Conservation (phyloP, 2,888 invertebrate genomes). For the Axea sp. region DNA sequence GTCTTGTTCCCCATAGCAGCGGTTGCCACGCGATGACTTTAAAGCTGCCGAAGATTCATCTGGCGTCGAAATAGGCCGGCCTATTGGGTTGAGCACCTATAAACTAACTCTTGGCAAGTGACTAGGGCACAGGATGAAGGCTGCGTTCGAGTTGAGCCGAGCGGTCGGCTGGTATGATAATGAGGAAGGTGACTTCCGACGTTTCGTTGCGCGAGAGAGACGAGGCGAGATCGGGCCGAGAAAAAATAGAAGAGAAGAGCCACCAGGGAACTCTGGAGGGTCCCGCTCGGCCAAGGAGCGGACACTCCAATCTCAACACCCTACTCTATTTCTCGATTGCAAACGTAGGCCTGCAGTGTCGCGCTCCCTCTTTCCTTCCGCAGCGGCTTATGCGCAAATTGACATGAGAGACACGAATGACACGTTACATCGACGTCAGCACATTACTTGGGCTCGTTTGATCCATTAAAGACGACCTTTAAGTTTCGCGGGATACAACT, state of each 20-base stretch:
- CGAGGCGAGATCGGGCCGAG: conserved; percentile 60
- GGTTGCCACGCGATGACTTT: conserved; percentile 72
- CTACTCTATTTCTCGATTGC: conserved; percentile 65
- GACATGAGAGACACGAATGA: conserved; percentile 72
- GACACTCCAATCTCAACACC: conserved; percentile 77
- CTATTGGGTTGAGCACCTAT: conserved; percentile 75
- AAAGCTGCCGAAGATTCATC: conserved; percentile 57
- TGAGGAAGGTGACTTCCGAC: conserved; percentile 80
- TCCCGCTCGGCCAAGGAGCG: conserved; percentile 75
- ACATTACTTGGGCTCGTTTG: conserved; percentile 63
- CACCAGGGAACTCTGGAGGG: conserved; percentile 60
- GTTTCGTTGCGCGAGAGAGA: conserved; percentile 73
- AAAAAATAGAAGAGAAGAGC: conserved; percentile 62
- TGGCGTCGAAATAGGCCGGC: conserved; percentile 55
- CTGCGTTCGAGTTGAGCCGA: conserved; percentile 75
- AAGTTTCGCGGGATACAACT: conserved; percentile 60
- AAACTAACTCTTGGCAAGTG: conserved; percentile 70
- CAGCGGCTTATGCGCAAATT: conserved; percentile 71
- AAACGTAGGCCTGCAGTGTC: conserved; percentile 64
- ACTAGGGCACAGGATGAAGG: conserved; percentile 79
- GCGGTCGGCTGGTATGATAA: conserved; percentile 78
- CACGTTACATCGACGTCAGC: conserved; percentile 62
- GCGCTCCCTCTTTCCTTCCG: conserved; percentile 69
- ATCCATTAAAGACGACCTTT: conserved; percentile 63
- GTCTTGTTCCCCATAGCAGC: conserved; percentile 78